phyloP scores from a whole-genome alignment of 1,140 invertebrate species.

The Drosophila ironensis region DNA sequence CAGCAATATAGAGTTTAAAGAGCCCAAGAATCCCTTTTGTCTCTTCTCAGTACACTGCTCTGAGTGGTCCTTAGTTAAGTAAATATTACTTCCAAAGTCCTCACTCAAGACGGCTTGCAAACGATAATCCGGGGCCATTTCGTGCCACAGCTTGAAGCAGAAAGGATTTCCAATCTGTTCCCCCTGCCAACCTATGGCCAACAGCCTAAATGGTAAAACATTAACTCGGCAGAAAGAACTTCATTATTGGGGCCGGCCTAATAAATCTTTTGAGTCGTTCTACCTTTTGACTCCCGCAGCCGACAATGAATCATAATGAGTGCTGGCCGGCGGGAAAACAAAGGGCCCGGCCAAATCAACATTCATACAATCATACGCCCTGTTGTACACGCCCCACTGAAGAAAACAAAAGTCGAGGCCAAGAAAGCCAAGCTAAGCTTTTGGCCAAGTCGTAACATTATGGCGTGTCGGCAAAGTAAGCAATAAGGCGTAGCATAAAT shows the following conservation, averaged over 20 bases:
- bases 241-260: slow-evolving; percentile 51
- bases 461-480: slow-evolving; percentile 69
- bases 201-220: slow-evolving; percentile 51
- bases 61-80: not conserved
- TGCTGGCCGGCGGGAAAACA: slow-evolving; percentile 20
- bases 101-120: not conserved
- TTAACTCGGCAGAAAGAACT: slow-evolving; percentile 69
- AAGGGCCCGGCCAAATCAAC: slow-evolving; percentile 27
- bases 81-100: not conserved
- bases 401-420: slow-evolving; percentile 12
- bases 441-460: slow-evolving; percentile 61
- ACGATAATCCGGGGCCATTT: slow-evolving; percentile 12
- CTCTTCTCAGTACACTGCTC: not conserved
- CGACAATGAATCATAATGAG: slow-evolving; percentile 74
- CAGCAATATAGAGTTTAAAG: too few species aligned
- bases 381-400: slow-evolving; percentile 16
- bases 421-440: slow-evolving; percentile 32
- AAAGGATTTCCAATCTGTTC: slow-evolving; percentile 24
- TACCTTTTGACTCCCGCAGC: slow-evolving; percentile 62
- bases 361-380: slow-evolving; percentile 39
- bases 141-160: not conserved
- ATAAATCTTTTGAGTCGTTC: slow-evolving; percentile 69
- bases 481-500: slow-evolving; percentile 77
- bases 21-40: too few species aligned
- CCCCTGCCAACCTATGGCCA: slow-evolving; percentile 12